Evolutionary conservation across 2,888 invertebrate genomes (phyloP), one percentile per base, ranked within the genome.

Genomic region (Latheticus oryzae): DNA sequence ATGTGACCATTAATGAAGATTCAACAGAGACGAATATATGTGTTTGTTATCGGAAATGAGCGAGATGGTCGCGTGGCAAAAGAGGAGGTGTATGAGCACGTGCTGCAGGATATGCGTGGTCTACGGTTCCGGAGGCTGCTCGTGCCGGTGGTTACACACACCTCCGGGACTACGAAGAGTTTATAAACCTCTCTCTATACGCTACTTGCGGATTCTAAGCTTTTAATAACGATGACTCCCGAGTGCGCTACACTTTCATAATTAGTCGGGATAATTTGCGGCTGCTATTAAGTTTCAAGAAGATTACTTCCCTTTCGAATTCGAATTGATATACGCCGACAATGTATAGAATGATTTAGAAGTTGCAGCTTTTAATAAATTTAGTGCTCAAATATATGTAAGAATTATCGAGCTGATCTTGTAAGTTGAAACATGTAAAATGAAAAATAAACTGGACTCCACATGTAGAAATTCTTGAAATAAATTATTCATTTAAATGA

Each of bases 31-130:
- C 9, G 33, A 16, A n/a, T 23, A 33, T 38, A 51, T 17, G 38
- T 8, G 3, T 11, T 13, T n/a, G n/a, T 3, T 2, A 8, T 3
- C n/a, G 17, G 7, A 13, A n/a, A 33, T 7, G 40, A 51, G 13
- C 21, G 33, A 42, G 42, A 52, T 32, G 32, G 13, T 21, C 12
- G 28, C 19, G 37, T 51, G 40, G 8, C 51, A 51, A 40, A 40
- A 40, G 19, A 26, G 5, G 38, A 48, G 35, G 48, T 13, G 24
- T 26, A 24, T 48, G 64, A 71, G 77, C 77, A 76, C 78, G 78
- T 77, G 78, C 76, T 75, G 68, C 75, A 77, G 78, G 78, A 78
- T 76, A 75, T 78, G 77, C 77, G 77, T 77, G 76, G 77, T 72
- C 70, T 73, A 74, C 70, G 74, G 77, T 78, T 78, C 78, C 78